Conservation (phyloP, 2,797 vertebrate species). For the Microctenopoma lineatum region DNA sequence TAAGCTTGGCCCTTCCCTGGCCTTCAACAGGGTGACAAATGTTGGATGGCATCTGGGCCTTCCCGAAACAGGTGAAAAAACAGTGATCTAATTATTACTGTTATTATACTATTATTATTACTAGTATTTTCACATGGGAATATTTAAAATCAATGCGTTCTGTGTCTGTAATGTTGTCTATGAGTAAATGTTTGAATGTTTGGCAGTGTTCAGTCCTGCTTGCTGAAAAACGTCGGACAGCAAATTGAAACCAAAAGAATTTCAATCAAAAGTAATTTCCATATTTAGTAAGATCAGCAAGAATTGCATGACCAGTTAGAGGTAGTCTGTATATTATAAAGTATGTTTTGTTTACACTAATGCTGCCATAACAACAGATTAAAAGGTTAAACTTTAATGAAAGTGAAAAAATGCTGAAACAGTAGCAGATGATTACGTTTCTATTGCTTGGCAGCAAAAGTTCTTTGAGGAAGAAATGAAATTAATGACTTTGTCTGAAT, state of each 20-base stretch:
- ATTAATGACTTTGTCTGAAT: constrained; percentile 16
- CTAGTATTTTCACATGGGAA: constrained; percentile 22
- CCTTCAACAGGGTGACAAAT: constrained; percentile 22
- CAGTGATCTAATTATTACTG: not conserved
- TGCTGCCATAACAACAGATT: constrained; percentile 41
- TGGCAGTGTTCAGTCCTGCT: constrained; percentile 26
- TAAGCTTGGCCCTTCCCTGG: constrained; percentile 4
- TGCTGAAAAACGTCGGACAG: constrained; percentile 49
- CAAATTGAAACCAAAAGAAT: constrained; percentile 61
- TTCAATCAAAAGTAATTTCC: constrained; percentile 45
- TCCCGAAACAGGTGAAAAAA: constrained; percentile 18
- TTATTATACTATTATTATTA: too few species aligned
- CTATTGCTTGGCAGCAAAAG: constrained; percentile 27
- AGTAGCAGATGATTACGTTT: constrained; percentile 18
- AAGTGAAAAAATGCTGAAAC: constrained; percentile 43
- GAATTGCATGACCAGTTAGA: constrained; percentile 35
- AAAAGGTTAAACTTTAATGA: constrained; percentile 42
- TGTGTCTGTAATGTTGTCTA: constrained; percentile 9
- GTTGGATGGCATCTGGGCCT: constrained; percentile 30
- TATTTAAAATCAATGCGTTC: constrained; percentile 14
- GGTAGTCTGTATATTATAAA: constrained; percentile 26
- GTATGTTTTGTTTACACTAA: constrained; percentile 33
- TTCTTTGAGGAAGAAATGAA: constrained; percentile 24
- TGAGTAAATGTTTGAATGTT: not conserved
- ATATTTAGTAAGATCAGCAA: constrained; percentile 37